These are phyloP conservation scores for Acrocera orbiculus DNA, from an alignment of 2,888 invertebrate species.

Conservation along the genomic window DNA sequence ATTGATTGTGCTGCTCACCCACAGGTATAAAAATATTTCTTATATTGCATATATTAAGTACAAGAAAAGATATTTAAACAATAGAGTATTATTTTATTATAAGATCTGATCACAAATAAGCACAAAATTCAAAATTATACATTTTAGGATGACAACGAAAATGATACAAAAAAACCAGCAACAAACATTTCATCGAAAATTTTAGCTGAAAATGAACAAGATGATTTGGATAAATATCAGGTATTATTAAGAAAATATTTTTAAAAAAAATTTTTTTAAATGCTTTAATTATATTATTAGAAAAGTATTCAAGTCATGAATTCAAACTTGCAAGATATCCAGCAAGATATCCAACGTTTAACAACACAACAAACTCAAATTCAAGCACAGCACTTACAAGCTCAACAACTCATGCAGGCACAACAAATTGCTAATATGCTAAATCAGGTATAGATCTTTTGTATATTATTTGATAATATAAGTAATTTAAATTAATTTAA, in stretches of 20 bases:
- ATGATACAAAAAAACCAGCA: constrained; percentile 45
- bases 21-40: too few relatives aligned
- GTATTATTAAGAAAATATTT: too few relatives aligned
- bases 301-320: constrained; percentile 50
- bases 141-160: constrained; percentile 25
- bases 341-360: constrained; percentile 81
- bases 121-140: too few relatives aligned
- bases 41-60: too few relatives aligned
- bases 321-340: constrained; percentile 82
- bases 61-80: too few relatives aligned
- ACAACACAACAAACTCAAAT: constrained; percentile 67
- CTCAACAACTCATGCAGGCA: constrained; percentile 37
- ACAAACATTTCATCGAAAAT: constrained; percentile 46
- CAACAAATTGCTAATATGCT: constrained; percentile 35
- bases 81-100: too few relatives aligned
- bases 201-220: constrained; percentile 61
- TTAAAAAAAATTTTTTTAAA: not conserved
- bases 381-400: constrained; percentile 42
- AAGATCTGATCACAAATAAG: too few relatives aligned
- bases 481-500: too few relatives aligned
- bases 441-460: constrained; percentile 21
- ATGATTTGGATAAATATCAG: constrained; percentile 67
- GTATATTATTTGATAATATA: too few relatives aligned
- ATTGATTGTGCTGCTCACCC: too few relatives aligned
- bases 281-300: constrained; percentile 18